Percentiles rank a stretch among this genome's conserved stretches.
These are phyloP conservation scores for Dendronephthya gigantea DNA, from an alignment of 64 coral and sea anemone genomes.

Conservation along the genomic window DNA sequence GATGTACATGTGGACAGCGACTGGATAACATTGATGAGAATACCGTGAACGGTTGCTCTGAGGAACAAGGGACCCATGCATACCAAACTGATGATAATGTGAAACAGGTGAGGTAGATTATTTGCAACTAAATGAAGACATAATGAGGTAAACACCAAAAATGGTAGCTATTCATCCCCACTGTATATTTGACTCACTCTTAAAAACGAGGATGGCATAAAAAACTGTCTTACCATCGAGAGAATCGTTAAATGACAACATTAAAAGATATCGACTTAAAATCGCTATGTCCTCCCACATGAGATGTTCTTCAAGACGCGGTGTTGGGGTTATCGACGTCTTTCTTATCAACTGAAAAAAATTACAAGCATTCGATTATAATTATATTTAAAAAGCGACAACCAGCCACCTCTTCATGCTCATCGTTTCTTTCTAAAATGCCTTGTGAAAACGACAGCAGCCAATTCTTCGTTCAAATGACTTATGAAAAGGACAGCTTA, in stretches of 20 bases:
- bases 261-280: slow-evolving; percentile 81
- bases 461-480: no score
- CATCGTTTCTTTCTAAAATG: no score
- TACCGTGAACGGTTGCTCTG: slow-evolving; percentile 82
- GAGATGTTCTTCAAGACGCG: slow-evolving; percentile 75
- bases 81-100: slow-evolving; percentile 73
- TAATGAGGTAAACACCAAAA: no score
- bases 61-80: slow-evolving; percentile 80
- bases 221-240: slow-evolving; percentile 53
- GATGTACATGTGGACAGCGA: slow-evolving; percentile 86
- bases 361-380: neutral
- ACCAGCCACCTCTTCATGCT: no score
- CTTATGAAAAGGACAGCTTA: slow-evolving; percentile 5
- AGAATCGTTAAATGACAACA: slow-evolving; percentile 97
- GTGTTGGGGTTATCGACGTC: slow-evolving; percentile 89
- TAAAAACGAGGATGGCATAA: neutral
- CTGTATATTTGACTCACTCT: no score
- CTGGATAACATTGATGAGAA: slow-evolving; percentile 93
- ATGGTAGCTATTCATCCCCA: no score
- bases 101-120: slow-evolving; percentile 79
- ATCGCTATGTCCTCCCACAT: slow-evolving; percentile 99
- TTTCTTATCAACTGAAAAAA: slow-evolving; percentile 68
- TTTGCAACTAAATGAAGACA: slow-evolving; percentile 58
- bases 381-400: neutral
- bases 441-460: no score